Conservation (phyloP, 2,113 vertebrate species). For the Marcusenius ussheri region DNA sequence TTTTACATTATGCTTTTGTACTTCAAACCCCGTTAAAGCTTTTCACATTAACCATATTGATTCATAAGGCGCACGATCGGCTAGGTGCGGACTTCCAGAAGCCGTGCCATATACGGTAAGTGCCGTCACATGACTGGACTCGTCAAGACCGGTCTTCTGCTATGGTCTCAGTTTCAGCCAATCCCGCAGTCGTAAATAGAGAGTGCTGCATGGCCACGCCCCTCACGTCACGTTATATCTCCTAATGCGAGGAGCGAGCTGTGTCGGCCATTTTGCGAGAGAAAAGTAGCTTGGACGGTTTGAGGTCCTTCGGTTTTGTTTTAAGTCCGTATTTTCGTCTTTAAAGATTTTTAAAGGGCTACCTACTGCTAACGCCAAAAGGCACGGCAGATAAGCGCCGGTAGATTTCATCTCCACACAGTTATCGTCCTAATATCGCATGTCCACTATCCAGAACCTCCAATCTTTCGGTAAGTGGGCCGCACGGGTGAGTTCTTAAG, state of each 20-base stretch:
- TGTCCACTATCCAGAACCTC: conserved; percentile 90
- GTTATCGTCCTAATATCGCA: conserved; percentile 73
- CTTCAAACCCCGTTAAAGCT: background rate
- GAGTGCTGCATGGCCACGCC: background rate
- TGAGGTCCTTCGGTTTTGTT: background rate
- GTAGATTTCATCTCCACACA: conserved; percentile 53
- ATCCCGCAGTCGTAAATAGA: background rate
- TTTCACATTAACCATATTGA: background rate
- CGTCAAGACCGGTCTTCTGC: background rate
- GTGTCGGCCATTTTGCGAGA: conserved; percentile 11
- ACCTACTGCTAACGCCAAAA: background rate
- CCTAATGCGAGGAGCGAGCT: background rate
- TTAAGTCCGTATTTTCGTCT: background rate
- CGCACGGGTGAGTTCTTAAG: background rate
- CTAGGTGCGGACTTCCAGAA: background rate
- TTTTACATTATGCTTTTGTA: background rate
- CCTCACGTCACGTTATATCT: background rate
- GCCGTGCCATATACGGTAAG: background rate
- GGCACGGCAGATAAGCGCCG: conserved; percentile 37
- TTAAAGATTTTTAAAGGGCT: background rate
- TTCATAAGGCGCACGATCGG: background rate
- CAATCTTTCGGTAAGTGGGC: conserved; percentile 74
- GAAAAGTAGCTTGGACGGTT: too few relatives aligned
- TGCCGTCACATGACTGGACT: background rate
- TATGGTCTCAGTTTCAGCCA: background rate